phyloP scores from a whole-genome alignment of 2,113 vertebrate genomes.

The Acanthisitta chloris region DNA sequence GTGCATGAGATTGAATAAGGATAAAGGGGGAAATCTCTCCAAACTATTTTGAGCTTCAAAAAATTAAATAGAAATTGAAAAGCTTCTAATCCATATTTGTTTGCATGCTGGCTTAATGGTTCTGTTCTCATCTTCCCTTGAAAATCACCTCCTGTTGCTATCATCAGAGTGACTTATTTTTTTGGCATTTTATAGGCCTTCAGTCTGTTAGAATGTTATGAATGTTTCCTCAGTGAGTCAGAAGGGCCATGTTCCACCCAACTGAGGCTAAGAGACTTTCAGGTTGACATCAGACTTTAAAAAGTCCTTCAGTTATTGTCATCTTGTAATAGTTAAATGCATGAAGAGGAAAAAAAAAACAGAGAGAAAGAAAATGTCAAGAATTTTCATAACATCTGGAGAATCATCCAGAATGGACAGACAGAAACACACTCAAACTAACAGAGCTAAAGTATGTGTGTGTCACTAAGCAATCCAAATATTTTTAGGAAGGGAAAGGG shows the following conservation, averaged over 20 bases:
- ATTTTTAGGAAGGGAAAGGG: not conserved
- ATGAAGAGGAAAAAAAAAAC: not conserved
- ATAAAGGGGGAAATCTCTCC: not conserved
- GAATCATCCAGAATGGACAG: not conserved
- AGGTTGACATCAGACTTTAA: not conserved
- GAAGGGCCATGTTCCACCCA: not conserved
- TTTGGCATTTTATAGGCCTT: not conserved
- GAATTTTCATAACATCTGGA: not conserved
- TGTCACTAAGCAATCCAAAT: not conserved
- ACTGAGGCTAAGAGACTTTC: not conserved
- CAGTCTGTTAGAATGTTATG: not conserved
- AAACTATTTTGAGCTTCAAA: not conserved
- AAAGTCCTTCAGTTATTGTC: not conserved
- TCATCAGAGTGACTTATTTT: not conserved
- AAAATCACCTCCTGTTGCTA: not conserved
- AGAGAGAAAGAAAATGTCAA: not conserved
- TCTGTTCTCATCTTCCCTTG: not conserved
- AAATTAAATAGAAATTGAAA: not conserved
- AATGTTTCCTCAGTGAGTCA: slow-evolving; percentile 27
- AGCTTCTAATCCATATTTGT: not conserved
- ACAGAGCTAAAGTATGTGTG: not conserved
- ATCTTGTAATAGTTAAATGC: not conserved
- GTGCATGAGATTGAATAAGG: fast-evolving
- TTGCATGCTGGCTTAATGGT: not conserved
- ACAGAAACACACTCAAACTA: not conserved